Evolutionary conservation across 2,888 invertebrate genomes (phyloP).

Genomic region (Oscheius sp.): DNA sequence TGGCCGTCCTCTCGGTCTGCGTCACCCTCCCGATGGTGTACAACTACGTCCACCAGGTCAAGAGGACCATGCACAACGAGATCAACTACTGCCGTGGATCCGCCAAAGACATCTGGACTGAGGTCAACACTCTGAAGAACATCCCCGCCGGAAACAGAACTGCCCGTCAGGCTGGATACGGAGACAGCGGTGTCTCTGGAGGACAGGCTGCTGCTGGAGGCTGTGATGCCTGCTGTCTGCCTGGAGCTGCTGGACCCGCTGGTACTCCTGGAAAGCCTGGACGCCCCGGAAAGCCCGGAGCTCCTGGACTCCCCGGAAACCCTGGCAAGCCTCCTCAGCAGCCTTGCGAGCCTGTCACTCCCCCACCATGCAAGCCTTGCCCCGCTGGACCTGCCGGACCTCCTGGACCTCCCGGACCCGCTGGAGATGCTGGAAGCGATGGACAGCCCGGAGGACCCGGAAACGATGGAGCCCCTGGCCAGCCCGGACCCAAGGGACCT

Average conservation of each 20-base stretch:
- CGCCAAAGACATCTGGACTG: constrained; percentile 37
- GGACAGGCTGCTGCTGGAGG: constrained; percentile 52
- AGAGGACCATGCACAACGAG: constrained; percentile 69
- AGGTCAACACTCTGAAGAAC: constrained; percentile 36
- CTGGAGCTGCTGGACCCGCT: constrained; percentile 60
- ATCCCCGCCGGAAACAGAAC: constrained; percentile 39
- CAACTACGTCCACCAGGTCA: constrained; percentile 55
- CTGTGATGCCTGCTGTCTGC: constrained; percentile 69
- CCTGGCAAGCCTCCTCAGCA: constrained; percentile 64
- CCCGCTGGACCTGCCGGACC: constrained; percentile 62
- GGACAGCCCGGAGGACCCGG: constrained; percentile 57
- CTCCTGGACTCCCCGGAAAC: constrained; percentile 65
- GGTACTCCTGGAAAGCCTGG: constrained; percentile 61
- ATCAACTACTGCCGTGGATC: constrained; percentile 63
- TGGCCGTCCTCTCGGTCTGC: constrained; percentile 34
- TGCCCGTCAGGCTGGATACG: constrained; percentile 43
- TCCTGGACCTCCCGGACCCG: constrained; percentile 59
- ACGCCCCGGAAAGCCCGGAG: constrained; percentile 65
- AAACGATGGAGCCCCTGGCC: constrained; percentile 59
- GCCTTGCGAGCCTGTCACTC: constrained; percentile 67
- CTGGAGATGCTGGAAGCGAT: constrained; percentile 56
- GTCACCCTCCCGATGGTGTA: constrained; percentile 35
- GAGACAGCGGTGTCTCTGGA: constrained; percentile 35
- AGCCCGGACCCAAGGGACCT: constrained; percentile 62
- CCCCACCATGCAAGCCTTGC: constrained; percentile 67